Evolutionary conservation across 2,888 invertebrate genomes (phyloP).

Genomic region (Ctena decussata): DNA sequence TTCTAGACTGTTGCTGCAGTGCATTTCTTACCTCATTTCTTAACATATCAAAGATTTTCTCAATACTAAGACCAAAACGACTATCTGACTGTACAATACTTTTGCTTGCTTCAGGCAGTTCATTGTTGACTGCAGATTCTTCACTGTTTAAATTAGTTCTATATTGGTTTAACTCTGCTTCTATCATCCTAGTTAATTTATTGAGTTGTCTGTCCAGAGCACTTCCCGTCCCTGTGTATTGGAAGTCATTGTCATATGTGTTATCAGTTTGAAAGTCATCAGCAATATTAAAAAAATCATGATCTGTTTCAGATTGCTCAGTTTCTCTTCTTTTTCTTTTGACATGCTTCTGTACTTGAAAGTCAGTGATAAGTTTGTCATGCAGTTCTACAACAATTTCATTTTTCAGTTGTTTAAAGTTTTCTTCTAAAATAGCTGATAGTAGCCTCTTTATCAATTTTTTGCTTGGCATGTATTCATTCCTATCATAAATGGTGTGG

Average conservation of each 20-base stretch:
- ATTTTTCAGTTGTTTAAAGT: background rate
- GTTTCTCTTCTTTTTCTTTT: background rate
- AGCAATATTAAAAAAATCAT: background rate
- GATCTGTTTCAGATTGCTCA: background rate
- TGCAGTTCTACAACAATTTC: background rate
- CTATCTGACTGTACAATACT: slow-evolving; percentile 31
- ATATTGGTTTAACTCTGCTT: background rate
- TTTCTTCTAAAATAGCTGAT: background rate
- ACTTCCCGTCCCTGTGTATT: background rate
- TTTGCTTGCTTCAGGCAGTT: slow-evolving; percentile 33
- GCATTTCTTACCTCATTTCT: slow-evolving; percentile 22
- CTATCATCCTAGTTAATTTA: background rate
- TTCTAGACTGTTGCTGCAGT: slow-evolving; percentile 23
- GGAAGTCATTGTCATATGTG: background rate
- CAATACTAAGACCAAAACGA: slow-evolving; percentile 18
- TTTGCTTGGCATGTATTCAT: background rate
- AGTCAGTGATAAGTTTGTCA: background rate
- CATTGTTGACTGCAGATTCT: slow-evolving; percentile 27
- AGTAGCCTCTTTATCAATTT: background rate
- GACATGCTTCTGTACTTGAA: background rate
- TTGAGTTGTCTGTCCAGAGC: slow-evolving; percentile 9
- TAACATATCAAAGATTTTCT: slow-evolving; percentile 35
- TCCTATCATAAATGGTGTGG: background rate
- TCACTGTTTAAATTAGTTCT: background rate
- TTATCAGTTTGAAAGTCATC: background rate